These are phyloP conservation scores for Nesogale talazaci DNA, from an alignment of 2,113 vertebrate genomes.

Conservation along the genomic window DNA sequence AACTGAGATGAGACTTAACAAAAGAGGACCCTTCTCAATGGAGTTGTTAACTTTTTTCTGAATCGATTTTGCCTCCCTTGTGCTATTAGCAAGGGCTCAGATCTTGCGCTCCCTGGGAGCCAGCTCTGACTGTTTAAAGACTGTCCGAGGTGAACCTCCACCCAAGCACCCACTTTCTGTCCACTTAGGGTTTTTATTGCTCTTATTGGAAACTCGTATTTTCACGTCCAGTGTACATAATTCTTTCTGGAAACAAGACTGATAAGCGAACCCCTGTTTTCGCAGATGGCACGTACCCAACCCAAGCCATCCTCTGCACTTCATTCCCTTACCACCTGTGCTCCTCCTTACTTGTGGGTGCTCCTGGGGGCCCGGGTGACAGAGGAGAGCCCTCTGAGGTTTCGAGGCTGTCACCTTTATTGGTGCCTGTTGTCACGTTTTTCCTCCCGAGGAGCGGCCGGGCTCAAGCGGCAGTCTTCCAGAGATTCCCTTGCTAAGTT, in stretches of 20 bases:
- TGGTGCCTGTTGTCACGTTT: too few relatives aligned
- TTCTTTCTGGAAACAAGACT: background rate
- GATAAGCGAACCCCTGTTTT: background rate
- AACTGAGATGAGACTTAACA: slow-evolving; percentile 28
- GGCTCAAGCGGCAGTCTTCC: too few relatives aligned
- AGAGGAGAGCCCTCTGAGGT: too few relatives aligned
- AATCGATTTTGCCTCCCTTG: background rate
- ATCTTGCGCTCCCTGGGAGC: background rate
- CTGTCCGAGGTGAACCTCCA: background rate
- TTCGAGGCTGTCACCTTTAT: too few relatives aligned
- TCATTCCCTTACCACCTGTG: too few relatives aligned
- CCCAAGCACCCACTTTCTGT: slow-evolving; percentile 35
- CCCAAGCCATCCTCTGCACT: background rate
- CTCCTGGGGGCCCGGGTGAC: too few relatives aligned
- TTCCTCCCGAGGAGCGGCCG: too few relatives aligned
- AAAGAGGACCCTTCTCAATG: background rate
- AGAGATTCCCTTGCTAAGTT: too few relatives aligned
- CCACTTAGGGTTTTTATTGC: background rate
- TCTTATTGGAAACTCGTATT: background rate
- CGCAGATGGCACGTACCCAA: background rate
- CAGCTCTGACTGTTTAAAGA: slow-evolving; percentile 20
- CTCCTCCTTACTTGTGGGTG: too few relatives aligned
- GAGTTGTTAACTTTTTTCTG: background rate
- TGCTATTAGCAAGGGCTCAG: background rate
- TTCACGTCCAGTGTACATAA: background rate